These are phyloP conservation scores for Epirrita christyi DNA, from an alignment of 2,888 invertebrate genomes.

Conservation along the genomic window DNA sequence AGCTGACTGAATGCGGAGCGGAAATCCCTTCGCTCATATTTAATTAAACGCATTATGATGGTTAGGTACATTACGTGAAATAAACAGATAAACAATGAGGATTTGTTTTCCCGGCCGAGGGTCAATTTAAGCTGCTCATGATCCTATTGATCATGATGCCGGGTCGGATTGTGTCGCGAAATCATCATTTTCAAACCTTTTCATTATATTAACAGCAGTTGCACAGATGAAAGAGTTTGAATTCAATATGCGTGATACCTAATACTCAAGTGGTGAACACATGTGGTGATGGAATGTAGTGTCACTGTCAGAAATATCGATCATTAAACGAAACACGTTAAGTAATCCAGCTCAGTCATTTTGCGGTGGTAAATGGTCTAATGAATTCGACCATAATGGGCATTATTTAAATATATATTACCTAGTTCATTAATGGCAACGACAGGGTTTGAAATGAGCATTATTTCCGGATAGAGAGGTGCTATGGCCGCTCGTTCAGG, in stretches of 20 bases:
- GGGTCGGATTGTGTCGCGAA: slow-evolving; percentile 2
- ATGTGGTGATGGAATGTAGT: slow-evolving; percentile 17
- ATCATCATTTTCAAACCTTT: slow-evolving; percentile 20
- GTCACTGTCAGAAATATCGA: slow-evolving; percentile 23
- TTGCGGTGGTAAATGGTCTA: slow-evolving; percentile 41
- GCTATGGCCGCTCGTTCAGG: slow-evolving; percentile 39
- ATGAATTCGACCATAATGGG: slow-evolving; percentile 60
- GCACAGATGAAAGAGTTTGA: slow-evolving; percentile 20
- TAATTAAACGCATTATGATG: slow-evolving; percentile 3
- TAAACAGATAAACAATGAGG: slow-evolving; percentile 7
- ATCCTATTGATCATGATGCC: slow-evolving; percentile 7
- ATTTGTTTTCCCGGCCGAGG: slow-evolving; percentile 9
- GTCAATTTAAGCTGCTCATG: slow-evolving; percentile 16
- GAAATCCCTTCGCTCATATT: slow-evolving; percentile 2
- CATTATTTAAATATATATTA: slow-evolving; percentile 67
- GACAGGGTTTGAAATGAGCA: slow-evolving; percentile 57
- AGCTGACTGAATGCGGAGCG: slow-evolving; percentile 4
- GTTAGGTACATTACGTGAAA: slow-evolving; percentile 5
- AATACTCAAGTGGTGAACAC: slow-evolving; percentile 22
- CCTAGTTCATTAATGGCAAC: slow-evolving; percentile 58
- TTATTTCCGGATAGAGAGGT: slow-evolving; percentile 46
- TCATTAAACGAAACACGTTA: slow-evolving; percentile 46
- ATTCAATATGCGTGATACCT: slow-evolving; percentile 25
- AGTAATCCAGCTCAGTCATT: slow-evolving; percentile 47
- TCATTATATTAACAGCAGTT: slow-evolving; percentile 24